Evolutionary conservation across 2,888 invertebrate genomes (phyloP), one percentile per base, ranked within the genome.

Genomic region (Cyrtodaria siliqua): DNA sequence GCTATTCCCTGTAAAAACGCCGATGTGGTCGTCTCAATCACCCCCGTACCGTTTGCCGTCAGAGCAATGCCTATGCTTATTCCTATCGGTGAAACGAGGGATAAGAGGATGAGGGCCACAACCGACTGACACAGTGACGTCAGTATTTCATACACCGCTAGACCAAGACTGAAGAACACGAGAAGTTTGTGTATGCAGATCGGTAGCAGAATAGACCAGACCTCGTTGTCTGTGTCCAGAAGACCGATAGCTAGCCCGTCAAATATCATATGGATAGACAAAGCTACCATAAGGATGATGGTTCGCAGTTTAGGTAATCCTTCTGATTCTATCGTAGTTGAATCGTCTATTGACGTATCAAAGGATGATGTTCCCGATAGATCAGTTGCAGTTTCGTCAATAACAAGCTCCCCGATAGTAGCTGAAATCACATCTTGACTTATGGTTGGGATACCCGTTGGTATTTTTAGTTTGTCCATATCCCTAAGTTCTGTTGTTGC

Each of bases 171-270:
- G 95, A 59, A 95, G 92, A 50, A 94, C 94, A 78, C 93, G 18
- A 94, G 91, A 16, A 93, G 89, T 83, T 95, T 95, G 89, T 95
- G 95, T 53, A 94, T 91, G 44, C 93, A 84, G n/a, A 95, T 93
- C 1, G 94, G 94, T 12, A 94, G 33, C 16, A 86, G 56, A 16
- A 87, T 89, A 78, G 93, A 90, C 71, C 93, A 70, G 6, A 87
- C 85, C n/a, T 78, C 71, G 1, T 61, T 38, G 1, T 78, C 72
- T 27, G 87, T 87, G 2, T 83, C 60, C 78, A 94, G 93, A 9
- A 94, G 90, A 0, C 94, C 94, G 64, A 95, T 87, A 8, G 94
- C 94, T 50, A 95, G 85, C 2, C 95, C 95, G 86, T 95, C 95
- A 84, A 95, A 94, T 9, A 94, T 85, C 6, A 94, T 94, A 86